Evolutionary conservation across 2,888 invertebrate species (phyloP), one percentile per base, ranked within the genome.

Genomic region (Polydrusus cervinus): DNA sequence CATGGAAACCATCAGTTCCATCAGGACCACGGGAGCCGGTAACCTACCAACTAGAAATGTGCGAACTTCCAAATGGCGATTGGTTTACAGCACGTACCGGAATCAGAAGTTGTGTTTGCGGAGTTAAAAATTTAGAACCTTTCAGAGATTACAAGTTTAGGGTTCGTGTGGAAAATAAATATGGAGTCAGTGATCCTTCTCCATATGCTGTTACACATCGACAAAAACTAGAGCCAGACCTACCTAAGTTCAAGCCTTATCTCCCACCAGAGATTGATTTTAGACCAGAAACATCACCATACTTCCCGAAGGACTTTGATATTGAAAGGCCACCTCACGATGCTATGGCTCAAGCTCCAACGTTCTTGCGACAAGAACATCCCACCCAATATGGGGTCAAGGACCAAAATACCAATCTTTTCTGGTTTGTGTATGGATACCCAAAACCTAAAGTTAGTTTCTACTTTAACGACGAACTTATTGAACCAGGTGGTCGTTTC

Each of bases 131-230:
- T 86, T 88, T 99, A 78, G 94, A 96, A 84, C 97, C 98, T 0
- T 95, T 96, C 89, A 91, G 95, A 78, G 98, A 98, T 88, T 99
- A 99, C 88, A 94, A 95, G 86, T 97, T 98, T 90, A 91, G 99
- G 75, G 92, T 99, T 47, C 91, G 98, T 45, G 99, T 99, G 2
- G 98, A 98, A 86, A 99, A 99, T 88, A 95, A 96, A 86, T 97
- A 95, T 86, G 99, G 99, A 53, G 92, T 97, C 79, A 97, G 97
- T 87, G 98, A 99, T 85, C 98, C 99, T 0, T 97, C 97, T 71
- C 97, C 98, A 0, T 94, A 93, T 84, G 95, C 95, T 1, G 90
- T 93, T 82, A 96, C 97, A 0, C 93, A 94, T 84, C 88, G 95
- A 78, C 90, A 93, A 71, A 93, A 93, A 84, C 88, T 96, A 18